Base-by-base conservation (phyloP, 1,140 invertebrate species). In the Lethocerus indicus region DNA sequence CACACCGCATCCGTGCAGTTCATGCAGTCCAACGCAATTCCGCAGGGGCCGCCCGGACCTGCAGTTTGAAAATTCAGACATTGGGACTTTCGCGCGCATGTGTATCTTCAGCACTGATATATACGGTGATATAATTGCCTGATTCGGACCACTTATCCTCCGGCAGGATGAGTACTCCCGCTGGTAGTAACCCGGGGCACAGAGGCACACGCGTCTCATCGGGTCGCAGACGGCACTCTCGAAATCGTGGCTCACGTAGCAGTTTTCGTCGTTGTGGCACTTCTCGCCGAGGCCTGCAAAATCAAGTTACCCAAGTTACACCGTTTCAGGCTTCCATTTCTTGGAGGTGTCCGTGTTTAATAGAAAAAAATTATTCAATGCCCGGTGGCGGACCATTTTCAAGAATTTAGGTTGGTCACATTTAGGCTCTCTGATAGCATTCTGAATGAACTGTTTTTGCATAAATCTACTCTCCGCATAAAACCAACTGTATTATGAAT, bases 131-230 rank as follows among this genome's bases (percentile, higher is more conserved):
- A 36, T 36, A 46, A 36, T 14, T 2, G 26, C 14, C 35, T 39
- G 14, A 7, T 46, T 57, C 63, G 61, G 32, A 45, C 54, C 51
- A n/a, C 42, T 59, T 42, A 39, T 50, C 3, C 57, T 52, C 21
- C 62, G 57, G 44, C 62, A 64, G 12, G 56, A 56, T 41, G 52
- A 58, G 47, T 64, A 60, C 51, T 64, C 60, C 1, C 62, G 55
- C 41, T 60, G 58, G 49, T 64, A 64, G 50, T 57, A 64, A n/a
- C 55, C 56, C 18, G 53, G 27, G 12, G 43, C 57, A 25, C 63
- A 64, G 2, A 46, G 43, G 47, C 63, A 64, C 9, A 36, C 47
- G n/a, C n/a, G n/a, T 16, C 46, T 45, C 16, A 36, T 46, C 23
- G 58, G 43, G 1, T 45, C 16, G 26, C 62, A 64, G 13, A 42